These are phyloP conservation scores for Pocota personata DNA, from an alignment of 2,888 invertebrate species.

Conservation along the genomic window DNA sequence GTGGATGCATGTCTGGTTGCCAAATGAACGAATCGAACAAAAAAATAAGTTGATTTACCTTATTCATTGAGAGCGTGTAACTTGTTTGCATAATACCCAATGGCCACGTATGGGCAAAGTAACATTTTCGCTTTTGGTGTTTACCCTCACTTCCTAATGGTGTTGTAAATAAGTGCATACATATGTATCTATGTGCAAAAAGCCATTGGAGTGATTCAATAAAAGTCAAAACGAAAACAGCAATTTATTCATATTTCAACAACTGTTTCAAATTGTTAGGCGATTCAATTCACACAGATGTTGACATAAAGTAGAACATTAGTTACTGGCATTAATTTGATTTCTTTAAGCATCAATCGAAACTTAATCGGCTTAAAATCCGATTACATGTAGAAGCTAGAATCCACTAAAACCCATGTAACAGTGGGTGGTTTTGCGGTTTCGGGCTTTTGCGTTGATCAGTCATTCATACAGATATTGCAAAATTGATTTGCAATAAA, in stretches of 20 bases:
- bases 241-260: background rate
- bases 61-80: conserved; percentile 34
- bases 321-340: background rate
- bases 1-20: conserved; percentile 37
- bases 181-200: background rate
- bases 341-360: background rate
- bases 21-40: conserved; percentile 22
- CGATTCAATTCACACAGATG: background rate
- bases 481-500: background rate
- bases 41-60: conserved; percentile 41
- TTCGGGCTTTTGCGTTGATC: background rate
- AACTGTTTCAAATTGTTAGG: background rate
- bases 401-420: background rate
- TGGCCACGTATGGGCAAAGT: conserved; percentile 43
- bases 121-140: conserved; percentile 15
- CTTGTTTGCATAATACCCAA: conserved; percentile 56
- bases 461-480: background rate
- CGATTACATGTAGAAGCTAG: background rate
- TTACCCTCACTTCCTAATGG: conserved; percentile 12
- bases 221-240: background rate
- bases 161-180: background rate
- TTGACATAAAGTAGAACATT: background rate
- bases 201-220: background rate
- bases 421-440: background rate
- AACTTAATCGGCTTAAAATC: background rate